Evolutionary conservation across 92 coral and sea anemone species (phyloP), one percentile per base, ranked within the genome.

Genomic region (Phenganax marumi): DNA sequence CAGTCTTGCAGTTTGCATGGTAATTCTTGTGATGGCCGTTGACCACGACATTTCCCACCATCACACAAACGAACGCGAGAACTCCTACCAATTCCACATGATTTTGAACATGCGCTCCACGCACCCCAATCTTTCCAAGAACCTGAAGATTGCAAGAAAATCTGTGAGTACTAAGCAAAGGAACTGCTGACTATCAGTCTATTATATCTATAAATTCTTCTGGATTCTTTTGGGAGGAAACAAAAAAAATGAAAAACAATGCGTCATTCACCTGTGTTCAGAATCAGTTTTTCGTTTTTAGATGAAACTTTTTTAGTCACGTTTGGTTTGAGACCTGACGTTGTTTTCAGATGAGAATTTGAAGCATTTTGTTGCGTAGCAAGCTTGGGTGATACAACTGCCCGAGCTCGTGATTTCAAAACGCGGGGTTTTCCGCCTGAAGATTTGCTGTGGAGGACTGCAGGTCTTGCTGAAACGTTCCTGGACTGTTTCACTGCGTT

Each of bases 1-100:
- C 83, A 78, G 73, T 78, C 83, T 62, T 78, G 83, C 22, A 78
- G 60, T 78, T 78, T 78, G 63, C 83, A 78, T n/a, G 73, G 61
- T 8, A 60, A 78, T 7, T 47, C 53, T 21, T 78, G 58, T 10
- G 83, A n/a, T 18, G 73, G 83, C 8, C 21, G 52, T 21, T 48
- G 81, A 19, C 73, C 83, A 13, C 10, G 48, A 78, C 83, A 78
- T 61, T 63, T 78, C 12, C 10, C 60, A 18, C 58, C 12, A 19
- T 50, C 60, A 50, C 83, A 78, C 22, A 10, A 22, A 8, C 83
- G 83, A 43, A 63, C 60, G 6, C 83, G 83, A 61, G 83, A 61
- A 62, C 83, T 78, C 39, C 22, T 47, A 21, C 83, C 83, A 16
- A 49, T 8, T 43, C 83, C 83, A 78, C 83, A 78, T 6, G 83